Evolutionary conservation across 1,140 invertebrate species (phyloP).

Genomic region (Nebria ingens): DNA sequence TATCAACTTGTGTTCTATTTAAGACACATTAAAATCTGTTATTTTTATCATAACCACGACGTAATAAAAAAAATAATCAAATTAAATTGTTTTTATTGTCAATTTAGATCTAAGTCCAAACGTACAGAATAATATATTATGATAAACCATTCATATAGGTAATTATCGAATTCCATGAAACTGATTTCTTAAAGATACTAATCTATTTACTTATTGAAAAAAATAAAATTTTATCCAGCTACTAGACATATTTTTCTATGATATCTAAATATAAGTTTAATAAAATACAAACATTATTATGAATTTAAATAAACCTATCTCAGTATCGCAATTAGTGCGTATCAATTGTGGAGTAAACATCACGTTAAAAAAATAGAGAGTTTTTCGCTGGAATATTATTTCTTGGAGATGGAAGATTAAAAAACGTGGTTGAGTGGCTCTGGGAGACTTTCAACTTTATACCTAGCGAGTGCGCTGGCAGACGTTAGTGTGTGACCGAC

Average conservation of each 20-base stretch:
- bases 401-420: constrained; percentile 2
- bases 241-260: not conserved
- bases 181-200: not conserved
- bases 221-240: not conserved
- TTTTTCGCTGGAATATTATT: not conserved
- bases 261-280: not conserved
- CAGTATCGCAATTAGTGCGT: not conserved
- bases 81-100: too few species aligned
- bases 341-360: constrained; percentile 1
- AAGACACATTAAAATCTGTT: too few species aligned
- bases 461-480: too few species aligned
- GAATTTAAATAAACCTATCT: not conserved
- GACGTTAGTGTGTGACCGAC: not conserved
- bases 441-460: not conserved
- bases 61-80: too few species aligned
- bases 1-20: too few species aligned
- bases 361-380: not conserved
- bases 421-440: not conserved
- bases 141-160: too few species aligned
- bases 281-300: not conserved
- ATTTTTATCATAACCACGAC: too few species aligned
- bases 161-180: not conserved
- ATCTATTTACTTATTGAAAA: not conserved
- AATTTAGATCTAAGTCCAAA: too few species aligned
- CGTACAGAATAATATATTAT: too few species aligned